Percentiles rank a stretch among this genome's conserved stretches.
Conservation (phyloP, 2,888 invertebrate species). For the Meiosimyza platycephala region DNA sequence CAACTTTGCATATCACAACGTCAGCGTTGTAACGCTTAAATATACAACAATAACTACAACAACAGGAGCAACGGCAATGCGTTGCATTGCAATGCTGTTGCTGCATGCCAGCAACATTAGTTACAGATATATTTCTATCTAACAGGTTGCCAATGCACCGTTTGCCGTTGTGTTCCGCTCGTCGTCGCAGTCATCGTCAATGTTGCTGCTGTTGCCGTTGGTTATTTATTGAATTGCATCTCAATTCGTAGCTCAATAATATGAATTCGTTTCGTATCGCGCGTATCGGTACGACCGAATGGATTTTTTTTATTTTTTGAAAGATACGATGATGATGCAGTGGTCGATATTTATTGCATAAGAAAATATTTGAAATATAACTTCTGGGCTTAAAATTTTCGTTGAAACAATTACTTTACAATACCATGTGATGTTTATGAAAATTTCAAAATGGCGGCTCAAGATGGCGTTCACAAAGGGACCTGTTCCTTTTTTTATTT, state of each 20-base stretch:
- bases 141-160: constrained; percentile 38
- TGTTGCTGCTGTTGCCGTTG: constrained; percentile 9
- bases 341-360: too few species aligned
- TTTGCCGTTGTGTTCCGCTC: not conserved
- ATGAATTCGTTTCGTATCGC: constrained; percentile 1
- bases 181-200: not conserved
- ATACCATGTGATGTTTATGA: too few species aligned
- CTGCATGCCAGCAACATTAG: constrained; percentile 26
- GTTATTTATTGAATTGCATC: constrained; percentile 33
- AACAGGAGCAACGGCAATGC: not conserved
- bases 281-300: too few species aligned
- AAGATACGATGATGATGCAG: too few species aligned
- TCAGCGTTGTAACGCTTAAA: constrained; percentile 4
- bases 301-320: too few species aligned
- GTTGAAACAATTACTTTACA: too few species aligned
- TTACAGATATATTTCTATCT: constrained; percentile 37
- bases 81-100: constrained; percentile 9
- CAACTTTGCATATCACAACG: constrained; percentile 31
- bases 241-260: constrained; percentile 26
- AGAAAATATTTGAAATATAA: too few species aligned
- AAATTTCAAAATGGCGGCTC: too few species aligned
- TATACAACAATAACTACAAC: not conserved
- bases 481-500: too few species aligned
- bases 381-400: too few species aligned
- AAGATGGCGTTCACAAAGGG: too few species aligned